phyloP scores from a whole-genome alignment of 2,113 vertebrate genomes.

The Nesoenas mayeri region DNA sequence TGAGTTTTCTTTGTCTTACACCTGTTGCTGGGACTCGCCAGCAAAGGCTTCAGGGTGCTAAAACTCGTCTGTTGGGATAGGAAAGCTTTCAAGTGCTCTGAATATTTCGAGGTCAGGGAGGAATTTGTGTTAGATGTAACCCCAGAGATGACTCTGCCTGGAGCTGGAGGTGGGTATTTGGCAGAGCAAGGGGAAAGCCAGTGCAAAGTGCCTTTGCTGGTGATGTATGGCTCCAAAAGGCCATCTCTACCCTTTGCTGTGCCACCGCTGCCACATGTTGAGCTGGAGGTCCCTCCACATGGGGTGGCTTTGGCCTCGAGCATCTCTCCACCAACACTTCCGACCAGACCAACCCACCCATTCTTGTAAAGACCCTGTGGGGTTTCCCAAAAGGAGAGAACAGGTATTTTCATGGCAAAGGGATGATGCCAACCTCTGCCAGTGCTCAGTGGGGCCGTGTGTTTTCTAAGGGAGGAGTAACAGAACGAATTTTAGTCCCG shows the following conservation, averaged over 20 bases:
- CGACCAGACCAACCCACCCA: rapidly evolving
- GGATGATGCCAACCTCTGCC: not conserved
- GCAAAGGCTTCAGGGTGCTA: not conserved
- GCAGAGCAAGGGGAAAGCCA: not conserved
- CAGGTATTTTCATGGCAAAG: not conserved
- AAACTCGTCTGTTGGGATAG: not conserved
- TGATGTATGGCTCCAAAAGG: not conserved
- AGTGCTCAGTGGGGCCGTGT: rapidly evolving
- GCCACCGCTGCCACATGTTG: rapidly evolving
- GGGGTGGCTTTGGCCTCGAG: not conserved
- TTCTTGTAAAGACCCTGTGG: not conserved
- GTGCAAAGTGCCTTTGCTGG: not conserved
- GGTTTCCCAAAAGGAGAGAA: not conserved
- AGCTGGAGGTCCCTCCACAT: rapidly evolving
- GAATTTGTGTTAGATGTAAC: not conserved
- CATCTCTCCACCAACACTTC: not conserved
- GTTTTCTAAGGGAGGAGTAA: not conserved
- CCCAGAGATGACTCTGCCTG: not conserved
- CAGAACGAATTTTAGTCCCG: rapidly evolving
- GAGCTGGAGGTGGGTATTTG: not conserved
- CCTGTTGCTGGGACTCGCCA: not conserved
- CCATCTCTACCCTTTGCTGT: rapidly evolving
- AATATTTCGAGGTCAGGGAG: not conserved
- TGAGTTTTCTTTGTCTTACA: not conserved
- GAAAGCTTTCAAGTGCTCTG: not conserved